Evolutionary conservation across 2,113 vertebrate species (phyloP), one percentile per base, ranked within the genome.

Genomic region (Macrotis lagotis): DNA sequence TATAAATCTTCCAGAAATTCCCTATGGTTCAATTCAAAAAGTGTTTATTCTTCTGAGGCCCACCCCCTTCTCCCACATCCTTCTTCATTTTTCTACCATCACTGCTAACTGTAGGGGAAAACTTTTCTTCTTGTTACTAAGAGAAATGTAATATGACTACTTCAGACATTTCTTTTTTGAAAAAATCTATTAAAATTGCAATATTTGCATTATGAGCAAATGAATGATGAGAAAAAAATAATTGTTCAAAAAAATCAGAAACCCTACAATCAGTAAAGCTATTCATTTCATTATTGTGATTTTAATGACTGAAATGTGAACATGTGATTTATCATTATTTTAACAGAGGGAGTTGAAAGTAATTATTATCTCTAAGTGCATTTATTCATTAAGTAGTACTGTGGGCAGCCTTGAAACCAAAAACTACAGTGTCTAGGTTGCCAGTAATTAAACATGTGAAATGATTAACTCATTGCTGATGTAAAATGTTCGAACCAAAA

Each of bases 101-200:
- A 97, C 98, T 98, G 97, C 97, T 98, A 98, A 98, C 97, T 98
- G 96, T 98, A 97, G 98, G 98, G 98, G 97, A 97, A 98, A 98
- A 98, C 97, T 99, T 99, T 98, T 98, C 97, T 98, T 98, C 97
- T 96, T 96, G 96, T 96, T 98, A 97, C 97, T 98, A 97, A 98
- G 97, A 98, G 94, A 98, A 98, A 98, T 95, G 96, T 95, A 98
- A 98, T 97, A 97, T 97, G 98, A 98, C 96, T 97, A 96, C 98
- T 98, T 97, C 94, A 97, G 90, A 97, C 95, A 83, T 98, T 98
- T 98, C 97, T 95, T 97, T 95, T 97, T 97, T 96, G 98, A 98
- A 95, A 98, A 98, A 94, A 97, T 98, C 88, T 98, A 98, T 97
- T 97, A 97, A 98, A 97, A 97, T 28, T 88, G 90, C 97, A 92